Evolutionary conservation across 2,797 vertebrate genomes (phyloP).

Genomic region (Pitangus sulphuratus): DNA sequence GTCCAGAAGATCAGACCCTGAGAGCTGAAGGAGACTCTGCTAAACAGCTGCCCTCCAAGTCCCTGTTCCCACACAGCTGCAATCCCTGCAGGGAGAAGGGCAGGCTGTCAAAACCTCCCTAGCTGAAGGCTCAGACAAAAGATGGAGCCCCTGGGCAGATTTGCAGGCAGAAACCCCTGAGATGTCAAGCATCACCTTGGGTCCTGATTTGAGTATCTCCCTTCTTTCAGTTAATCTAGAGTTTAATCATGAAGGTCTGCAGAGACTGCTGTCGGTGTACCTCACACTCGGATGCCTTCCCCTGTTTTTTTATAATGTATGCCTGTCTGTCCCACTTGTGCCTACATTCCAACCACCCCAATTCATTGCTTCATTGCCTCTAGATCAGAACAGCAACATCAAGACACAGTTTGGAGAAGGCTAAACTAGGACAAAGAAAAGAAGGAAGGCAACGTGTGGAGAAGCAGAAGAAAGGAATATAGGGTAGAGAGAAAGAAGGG

Average conservation of each 20-base stretch:
- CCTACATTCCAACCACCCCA: background rate
- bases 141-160: background rate
- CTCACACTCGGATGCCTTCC: background rate
- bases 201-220: background rate
- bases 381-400: background rate
- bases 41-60: background rate
- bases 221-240: background rate
- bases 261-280: background rate
- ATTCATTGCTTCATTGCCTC: background rate
- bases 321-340: background rate
- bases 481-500: background rate
- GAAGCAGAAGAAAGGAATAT: background rate
- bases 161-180: background rate
- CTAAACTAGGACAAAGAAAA: constrained; percentile 21
- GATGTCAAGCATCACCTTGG: background rate
- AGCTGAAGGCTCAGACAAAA: background rate
- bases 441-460: background rate
- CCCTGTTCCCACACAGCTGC: background rate
- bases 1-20: background rate
- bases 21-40: background rate
- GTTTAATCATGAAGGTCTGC: background rate
- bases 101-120: background rate
- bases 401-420: background rate
- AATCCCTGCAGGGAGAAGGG: background rate
- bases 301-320: background rate